A percentile compares a stretch with the other conserved stretches of the same genome.
Conservation (phyloP, 2,797 vertebrate species). For the Mallotus villosus region DNA sequence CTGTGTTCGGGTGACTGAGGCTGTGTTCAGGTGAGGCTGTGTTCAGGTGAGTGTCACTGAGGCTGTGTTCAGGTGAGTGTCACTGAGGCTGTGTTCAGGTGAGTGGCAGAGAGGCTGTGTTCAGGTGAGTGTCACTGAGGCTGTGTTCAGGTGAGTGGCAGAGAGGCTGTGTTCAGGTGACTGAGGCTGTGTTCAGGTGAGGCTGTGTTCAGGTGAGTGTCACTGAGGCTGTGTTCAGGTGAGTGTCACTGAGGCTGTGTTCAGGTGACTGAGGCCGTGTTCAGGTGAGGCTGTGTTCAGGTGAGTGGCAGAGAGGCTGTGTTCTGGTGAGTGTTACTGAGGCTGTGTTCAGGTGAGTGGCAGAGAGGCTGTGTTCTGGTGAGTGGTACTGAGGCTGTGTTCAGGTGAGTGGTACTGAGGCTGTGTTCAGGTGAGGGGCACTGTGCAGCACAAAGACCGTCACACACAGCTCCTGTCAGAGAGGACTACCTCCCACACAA, state of each 20-base stretch:
- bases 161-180: too few relatives aligned
- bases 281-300: conserved; percentile 32
- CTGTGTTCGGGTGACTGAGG: conserved; percentile 32
- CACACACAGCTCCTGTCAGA: conserved; percentile 23
- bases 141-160: conserved; percentile 37
- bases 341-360: conserved; percentile 35
- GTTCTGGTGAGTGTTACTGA: conserved; percentile 34
- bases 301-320: conserved; percentile 21
- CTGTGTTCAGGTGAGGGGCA: conserved; percentile 28
- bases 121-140: conserved; percentile 30
- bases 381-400: conserved; percentile 31
- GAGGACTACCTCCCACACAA: conserved; percentile 55
- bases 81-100: conserved; percentile 32
- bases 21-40: conserved; percentile 37
- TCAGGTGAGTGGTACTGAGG: conserved; percentile 28
- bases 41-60: too few relatives aligned
- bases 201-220: too few relatives aligned
- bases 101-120: conserved; percentile 31
- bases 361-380: conserved; percentile 32
- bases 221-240: conserved; percentile 32
- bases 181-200: conserved; percentile 31
- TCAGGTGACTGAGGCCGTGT: too few relatives aligned
- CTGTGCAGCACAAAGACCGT: not conserved
- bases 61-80: conserved; percentile 36
- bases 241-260: conserved; percentile 32